A percentile compares a stretch with the other conserved stretches of the same genome.
Evolutionary conservation across 2,797 vertebrate species (phyloP).

Genomic region (Heliangelus exortis): DNA sequence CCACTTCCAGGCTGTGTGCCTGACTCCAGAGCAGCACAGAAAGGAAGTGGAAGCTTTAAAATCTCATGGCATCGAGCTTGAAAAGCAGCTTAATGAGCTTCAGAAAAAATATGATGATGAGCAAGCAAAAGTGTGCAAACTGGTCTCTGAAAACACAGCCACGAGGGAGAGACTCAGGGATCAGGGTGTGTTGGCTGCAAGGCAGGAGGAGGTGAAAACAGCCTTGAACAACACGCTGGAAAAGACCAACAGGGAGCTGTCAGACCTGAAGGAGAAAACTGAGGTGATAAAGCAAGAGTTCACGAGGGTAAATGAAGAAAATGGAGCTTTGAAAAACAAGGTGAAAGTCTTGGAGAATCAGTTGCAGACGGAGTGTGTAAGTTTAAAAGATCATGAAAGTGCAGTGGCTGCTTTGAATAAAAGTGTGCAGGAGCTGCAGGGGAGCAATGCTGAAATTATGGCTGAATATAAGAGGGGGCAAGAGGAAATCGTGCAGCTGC

Average conservation of each 20-base stretch:
- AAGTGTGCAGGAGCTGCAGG: conserved; percentile 76
- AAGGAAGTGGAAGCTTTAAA: conserved; percentile 79
- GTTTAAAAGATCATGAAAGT: conserved; percentile 79
- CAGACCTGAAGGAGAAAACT: conserved; percentile 77
- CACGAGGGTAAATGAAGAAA: conserved; percentile 83
- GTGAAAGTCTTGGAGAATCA: conserved; percentile 80
- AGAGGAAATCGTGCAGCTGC: conserved; percentile 82
- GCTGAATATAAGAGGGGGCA: conserved; percentile 75
- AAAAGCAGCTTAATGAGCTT: conserved; percentile 80
- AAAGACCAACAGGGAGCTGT: conserved; percentile 80
- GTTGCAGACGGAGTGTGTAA: conserved; percentile 77
- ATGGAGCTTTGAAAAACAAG: conserved; percentile 78
- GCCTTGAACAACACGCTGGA: conserved; percentile 81
- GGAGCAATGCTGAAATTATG: conserved; percentile 41
- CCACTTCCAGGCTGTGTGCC: conserved; percentile 74
- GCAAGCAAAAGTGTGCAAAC: conserved; percentile 74
- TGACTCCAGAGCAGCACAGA: conserved; percentile 80
- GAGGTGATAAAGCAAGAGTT: conserved; percentile 80
- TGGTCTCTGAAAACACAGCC: conserved; percentile 78
- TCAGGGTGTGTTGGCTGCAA: conserved; percentile 82
- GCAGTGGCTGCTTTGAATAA: conserved; percentile 67
- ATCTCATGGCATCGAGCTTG: conserved; percentile 75
- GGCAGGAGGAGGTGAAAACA: conserved; percentile 81
- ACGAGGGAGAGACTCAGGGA: conserved; percentile 80
- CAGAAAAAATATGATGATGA: conserved; percentile 77